Evolutionary conservation across 2,888 invertebrate species (phyloP).

Genomic region (Aplocera efformata): DNA sequence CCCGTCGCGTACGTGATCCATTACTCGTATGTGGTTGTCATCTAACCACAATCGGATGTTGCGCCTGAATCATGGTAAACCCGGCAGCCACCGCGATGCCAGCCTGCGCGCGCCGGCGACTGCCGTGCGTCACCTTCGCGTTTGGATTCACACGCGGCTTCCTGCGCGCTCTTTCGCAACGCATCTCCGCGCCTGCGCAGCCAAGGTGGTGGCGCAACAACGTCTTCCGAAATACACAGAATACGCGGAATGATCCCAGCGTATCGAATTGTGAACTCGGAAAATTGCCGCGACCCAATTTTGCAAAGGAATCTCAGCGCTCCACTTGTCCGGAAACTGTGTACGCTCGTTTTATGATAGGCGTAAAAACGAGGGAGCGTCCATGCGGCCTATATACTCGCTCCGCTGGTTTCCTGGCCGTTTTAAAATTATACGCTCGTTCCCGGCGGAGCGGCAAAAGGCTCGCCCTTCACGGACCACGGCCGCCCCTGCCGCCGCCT

Average conservation of each 20-base stretch:
- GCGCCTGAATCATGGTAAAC: conserved; percentile 44
- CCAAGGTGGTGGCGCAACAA: conserved; percentile 50
- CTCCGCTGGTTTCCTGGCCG: conserved; percentile 71
- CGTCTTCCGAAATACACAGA: conserved; percentile 60
- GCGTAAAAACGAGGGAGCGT: conserved; percentile 60
- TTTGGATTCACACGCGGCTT: conserved; percentile 55
- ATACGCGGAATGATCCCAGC: conserved; percentile 37
- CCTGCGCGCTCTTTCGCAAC: conserved; percentile 59
- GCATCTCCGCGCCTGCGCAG: conserved; percentile 36
- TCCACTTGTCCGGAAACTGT: conserved; percentile 70
- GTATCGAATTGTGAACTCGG: conserved; percentile 40
- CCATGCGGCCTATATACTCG: conserved; percentile 72
- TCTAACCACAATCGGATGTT: conserved; percentile 47
- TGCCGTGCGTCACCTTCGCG: conserved; percentile 58
- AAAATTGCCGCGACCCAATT: conserved; percentile 64
- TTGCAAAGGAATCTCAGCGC: conserved; percentile 53
- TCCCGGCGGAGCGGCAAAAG: conserved; percentile 66
- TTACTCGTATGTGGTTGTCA: conserved; percentile 35
- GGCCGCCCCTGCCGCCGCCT: conserved; percentile 53
- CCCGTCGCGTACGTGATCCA: conserved; percentile 59
- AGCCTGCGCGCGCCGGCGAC: conserved; percentile 15
- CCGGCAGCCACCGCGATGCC: conserved; percentile 14
- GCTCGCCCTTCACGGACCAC: conserved; percentile 71
- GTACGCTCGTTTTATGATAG: conserved; percentile 59
- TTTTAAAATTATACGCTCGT: conserved; percentile 71